phyloP scores from a whole-genome alignment of 2,888 invertebrate genomes.

The Selenia dentaria region DNA sequence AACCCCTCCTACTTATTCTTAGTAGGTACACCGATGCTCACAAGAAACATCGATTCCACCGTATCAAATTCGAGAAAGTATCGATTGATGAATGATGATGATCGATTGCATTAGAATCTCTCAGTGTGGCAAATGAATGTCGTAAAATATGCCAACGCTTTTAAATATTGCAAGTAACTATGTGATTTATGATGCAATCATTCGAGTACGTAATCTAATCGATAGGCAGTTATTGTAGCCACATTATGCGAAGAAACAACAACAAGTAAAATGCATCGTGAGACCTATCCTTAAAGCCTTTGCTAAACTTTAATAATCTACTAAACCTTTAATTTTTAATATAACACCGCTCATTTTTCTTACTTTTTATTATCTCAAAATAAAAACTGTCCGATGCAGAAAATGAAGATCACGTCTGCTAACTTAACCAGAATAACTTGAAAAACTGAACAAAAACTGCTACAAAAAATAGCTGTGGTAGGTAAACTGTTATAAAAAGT shows the following conservation, averaged over 20 bases:
- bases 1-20: no score
- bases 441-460: slow-evolving; percentile 2
- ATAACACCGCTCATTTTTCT: no score
- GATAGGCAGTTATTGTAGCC: no score
- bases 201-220: no score
- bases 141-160: slow-evolving; percentile 11
- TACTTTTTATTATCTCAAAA: no score
- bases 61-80: slow-evolving; percentile 21
- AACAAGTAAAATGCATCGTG: no score
- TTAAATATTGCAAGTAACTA: neutral
- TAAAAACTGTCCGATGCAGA: no score
- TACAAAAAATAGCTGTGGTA: neutral
- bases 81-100: slow-evolving; percentile 13
- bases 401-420: slow-evolving; percentile 1
- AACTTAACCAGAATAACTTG: neutral
- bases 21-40: neutral
- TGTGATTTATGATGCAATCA: neutral
- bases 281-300: no score
- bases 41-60: slow-evolving; percentile 7
- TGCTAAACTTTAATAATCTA: no score
- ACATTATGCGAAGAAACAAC: no score
- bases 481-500: slow-evolving; percentile 3
- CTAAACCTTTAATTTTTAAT: no score
- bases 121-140: slow-evolving; percentile 10
- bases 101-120: slow-evolving; percentile 12